Conservation (phyloP, 1,140 invertebrate species). For the Nixonia krombeini region DNA sequence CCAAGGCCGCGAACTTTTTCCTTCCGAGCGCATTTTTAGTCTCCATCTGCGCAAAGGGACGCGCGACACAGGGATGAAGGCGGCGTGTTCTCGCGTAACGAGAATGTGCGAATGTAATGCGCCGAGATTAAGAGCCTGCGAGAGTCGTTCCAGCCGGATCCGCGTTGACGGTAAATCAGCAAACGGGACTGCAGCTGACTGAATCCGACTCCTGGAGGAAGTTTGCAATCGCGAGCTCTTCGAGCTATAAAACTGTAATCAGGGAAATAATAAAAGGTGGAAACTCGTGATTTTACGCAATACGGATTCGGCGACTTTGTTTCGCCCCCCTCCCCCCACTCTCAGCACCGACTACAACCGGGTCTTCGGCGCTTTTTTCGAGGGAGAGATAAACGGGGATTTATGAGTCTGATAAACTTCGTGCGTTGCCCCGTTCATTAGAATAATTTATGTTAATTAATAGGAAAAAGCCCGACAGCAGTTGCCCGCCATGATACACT, state of each 20-base stretch:
- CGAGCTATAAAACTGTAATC: constrained; percentile 42
- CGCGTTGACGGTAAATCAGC: constrained; percentile 28
- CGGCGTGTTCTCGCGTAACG: neutral
- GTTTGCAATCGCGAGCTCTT: constrained; percentile 28
- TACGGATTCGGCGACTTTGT: constrained; percentile 1
- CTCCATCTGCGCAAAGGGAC: too few relatives aligned
- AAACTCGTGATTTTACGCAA: constrained; percentile 27
- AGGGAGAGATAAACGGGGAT: too few relatives aligned
- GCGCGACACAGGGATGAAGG: neutral
- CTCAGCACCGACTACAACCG: too few relatives aligned
- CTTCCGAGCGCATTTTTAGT: constrained; percentile 1
- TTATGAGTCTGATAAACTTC: too few relatives aligned
- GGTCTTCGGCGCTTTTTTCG: too few relatives aligned
- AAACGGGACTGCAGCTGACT: too few relatives aligned
- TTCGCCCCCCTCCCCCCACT: too few relatives aligned
- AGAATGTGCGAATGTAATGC: constrained; percentile 8
- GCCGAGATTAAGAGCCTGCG: constrained; percentile 28
- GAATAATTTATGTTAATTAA: too few relatives aligned
- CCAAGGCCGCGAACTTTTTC: constrained; percentile 13
- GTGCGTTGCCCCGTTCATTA: too few relatives aligned
- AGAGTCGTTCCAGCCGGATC: constrained; percentile 12
- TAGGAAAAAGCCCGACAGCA: too few relatives aligned
- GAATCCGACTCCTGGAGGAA: constrained; percentile 23
- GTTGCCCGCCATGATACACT: too few relatives aligned
- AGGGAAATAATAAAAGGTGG: constrained; percentile 27